Percentiles rank a stretch among this genome's conserved stretches.
phyloP scores from a whole-genome alignment of 2,888 invertebrate genomes.

The Heliconius cydno region DNA sequence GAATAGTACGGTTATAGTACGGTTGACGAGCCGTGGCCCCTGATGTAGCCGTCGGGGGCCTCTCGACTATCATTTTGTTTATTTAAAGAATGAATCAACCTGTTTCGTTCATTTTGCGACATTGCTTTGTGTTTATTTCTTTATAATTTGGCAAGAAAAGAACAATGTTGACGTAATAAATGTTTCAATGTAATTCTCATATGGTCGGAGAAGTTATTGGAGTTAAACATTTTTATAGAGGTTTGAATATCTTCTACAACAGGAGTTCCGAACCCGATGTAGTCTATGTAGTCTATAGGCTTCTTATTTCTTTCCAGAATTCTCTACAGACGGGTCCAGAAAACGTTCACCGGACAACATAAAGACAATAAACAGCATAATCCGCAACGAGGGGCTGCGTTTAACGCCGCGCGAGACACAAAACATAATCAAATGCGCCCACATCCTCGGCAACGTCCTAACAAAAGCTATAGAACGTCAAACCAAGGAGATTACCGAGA shows the following conservation, averaged over 20 bases:
- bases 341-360: constrained; percentile 68
- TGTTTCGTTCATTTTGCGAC: background rate
- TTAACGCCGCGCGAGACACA: constrained; percentile 73
- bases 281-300: too few relatives aligned
- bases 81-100: too few relatives aligned
- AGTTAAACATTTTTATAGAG: too few relatives aligned
- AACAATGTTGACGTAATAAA: too few relatives aligned
- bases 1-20: background rate
- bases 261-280: too few relatives aligned
- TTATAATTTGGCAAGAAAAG: too few relatives aligned
- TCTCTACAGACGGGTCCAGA: constrained; percentile 61
- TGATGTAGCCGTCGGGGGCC: too few relatives aligned
- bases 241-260: too few relatives aligned
- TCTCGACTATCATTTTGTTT: too few relatives aligned
- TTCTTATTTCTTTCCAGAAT: constrained; percentile 56
- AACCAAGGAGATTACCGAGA: constrained; percentile 55
- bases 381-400: constrained; percentile 68
- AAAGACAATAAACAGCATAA: constrained; percentile 63
- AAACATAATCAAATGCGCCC: constrained; percentile 75
- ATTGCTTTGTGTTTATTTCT: background rate
- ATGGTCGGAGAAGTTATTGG: too few relatives aligned
- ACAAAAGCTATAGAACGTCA: constrained; percentile 70
- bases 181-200: too few relatives aligned
- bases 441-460: constrained; percentile 69
- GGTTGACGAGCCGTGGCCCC: too few relatives aligned